Evolutionary conservation across 35 echinoderm and acorn worm species (phyloP).

Genomic region (Ophiothrix spiculata): DNA sequence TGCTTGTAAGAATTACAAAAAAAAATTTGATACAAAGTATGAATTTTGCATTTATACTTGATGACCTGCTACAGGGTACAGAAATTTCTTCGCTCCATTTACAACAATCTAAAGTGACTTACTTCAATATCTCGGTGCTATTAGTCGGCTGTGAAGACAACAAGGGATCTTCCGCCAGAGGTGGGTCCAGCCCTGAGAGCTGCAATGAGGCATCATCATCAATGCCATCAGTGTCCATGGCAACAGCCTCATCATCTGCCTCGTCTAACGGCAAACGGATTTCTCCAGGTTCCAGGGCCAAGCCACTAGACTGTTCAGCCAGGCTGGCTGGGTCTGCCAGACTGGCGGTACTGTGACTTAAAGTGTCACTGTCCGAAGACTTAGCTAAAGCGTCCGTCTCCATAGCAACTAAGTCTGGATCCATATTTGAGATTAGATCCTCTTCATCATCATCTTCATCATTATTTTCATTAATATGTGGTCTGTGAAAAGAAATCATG

Average conservation of each 20-base stretch:
- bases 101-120: no score
- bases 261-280: neutral
- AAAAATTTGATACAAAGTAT: no score
- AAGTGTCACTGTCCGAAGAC: constrained; percentile 2
- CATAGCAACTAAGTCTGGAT: neutral
- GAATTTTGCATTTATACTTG: no score
- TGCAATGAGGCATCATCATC: neutral
- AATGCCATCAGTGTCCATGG: neutral
- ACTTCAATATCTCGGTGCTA: neutral
- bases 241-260: neutral
- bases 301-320: neutral
- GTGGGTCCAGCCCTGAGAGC: neutral
- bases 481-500: neutral
- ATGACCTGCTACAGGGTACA: no score
- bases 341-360: neutral
- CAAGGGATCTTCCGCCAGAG: neutral
- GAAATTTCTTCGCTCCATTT: no score
- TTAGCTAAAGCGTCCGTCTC: neutral
- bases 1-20: no score
- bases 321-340: neutral
- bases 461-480: neutral
- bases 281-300: constrained; percentile 9
- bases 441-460: no score
- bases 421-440: neutral
- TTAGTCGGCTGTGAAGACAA: neutral